Evolutionary conservation across 2,888 invertebrate species (phyloP), one percentile per base, ranked within the genome.

Genomic region (Drosophila bunnanda): DNA sequence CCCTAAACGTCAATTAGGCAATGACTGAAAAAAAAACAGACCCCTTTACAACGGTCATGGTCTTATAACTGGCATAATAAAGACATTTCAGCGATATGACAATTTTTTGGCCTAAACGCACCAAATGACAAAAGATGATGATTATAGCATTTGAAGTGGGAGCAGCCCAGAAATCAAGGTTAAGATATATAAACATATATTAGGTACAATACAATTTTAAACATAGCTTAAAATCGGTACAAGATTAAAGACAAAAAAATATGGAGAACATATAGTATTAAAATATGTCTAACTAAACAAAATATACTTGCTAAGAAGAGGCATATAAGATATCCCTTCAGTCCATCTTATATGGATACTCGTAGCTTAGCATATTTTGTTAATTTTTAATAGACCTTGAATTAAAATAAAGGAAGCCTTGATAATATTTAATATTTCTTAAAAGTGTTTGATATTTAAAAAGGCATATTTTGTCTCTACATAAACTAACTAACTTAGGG

Each of bases 71-170:
- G 70, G 20, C 50, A 44, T 75, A 78, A 81, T 83, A 56, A 79
- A 81, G 83, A 81, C 75, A 87, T 87, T 86, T 69, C 44, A 55
- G 61, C 71, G 69, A 77, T 79, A 81, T 67, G 71, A 65, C 74
- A 78, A 81, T 81, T 77, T 81, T 80, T 30, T 30, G 55, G 58
- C 52, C 57, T 61, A 67, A 72, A 73, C 55, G 30, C 55, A 28
- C 48, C 41, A 66, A 56, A 44, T 38, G 48, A 59, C 60, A 75
- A 41, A n/a, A 22, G 38, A 48, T 58, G 32, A 68, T 69, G 60
- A 60, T 44, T 52, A 25, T 64, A 15, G 25, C 41, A 41, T 53
- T 57, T 20, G 15, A 28, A 17, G 13, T 36, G 36, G 61, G 44
- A 46, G 61, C 12, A n/a, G 20, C 9, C 48, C 48, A 4, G 17